Evolutionary conservation across 2,797 vertebrate genomes (phyloP).

Genomic region (Clarias laeviceps): DNA sequence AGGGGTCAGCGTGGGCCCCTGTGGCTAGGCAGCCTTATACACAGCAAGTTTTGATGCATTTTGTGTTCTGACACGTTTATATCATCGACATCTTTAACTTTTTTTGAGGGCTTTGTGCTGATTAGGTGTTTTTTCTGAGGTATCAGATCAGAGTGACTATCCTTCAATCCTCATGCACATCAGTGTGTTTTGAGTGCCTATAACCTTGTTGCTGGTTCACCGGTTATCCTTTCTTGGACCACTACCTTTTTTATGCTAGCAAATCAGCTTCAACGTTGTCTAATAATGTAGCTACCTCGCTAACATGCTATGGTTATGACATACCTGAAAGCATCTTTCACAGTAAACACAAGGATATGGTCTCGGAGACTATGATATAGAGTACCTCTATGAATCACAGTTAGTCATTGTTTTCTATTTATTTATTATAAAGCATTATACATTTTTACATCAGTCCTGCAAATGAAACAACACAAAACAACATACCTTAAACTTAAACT

Average conservation of each 20-base stretch:
- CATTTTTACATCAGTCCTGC: not conserved
- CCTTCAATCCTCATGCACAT: too few species aligned
- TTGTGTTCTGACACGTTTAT: too few species aligned
- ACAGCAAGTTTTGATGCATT: too few species aligned
- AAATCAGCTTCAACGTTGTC: not conserved
- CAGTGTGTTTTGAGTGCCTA: too few species aligned
- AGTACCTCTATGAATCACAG: not conserved
- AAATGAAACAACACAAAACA: conserved; percentile 35
- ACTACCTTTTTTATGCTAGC: not conserved
- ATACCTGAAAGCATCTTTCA: not conserved
- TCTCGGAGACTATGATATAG: not conserved
- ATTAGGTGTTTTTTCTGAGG: too few species aligned
- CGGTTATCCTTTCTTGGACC: too few species aligned
- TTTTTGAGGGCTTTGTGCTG: too few species aligned
- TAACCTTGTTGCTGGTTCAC: too few species aligned
- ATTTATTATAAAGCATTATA: not conserved
- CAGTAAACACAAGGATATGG: not conserved
- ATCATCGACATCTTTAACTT: too few species aligned
- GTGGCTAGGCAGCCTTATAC: too few species aligned
- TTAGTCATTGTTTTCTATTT: not conserved
- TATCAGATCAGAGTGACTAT: too few species aligned
- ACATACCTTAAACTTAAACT: conserved; percentile 44
- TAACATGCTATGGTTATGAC: not conserved
- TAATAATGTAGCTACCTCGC: not conserved
- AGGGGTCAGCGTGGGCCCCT: too few species aligned